phyloP scores from a whole-genome alignment of 2,797 vertebrate species.

The Peromyscus attwateri region DNA sequence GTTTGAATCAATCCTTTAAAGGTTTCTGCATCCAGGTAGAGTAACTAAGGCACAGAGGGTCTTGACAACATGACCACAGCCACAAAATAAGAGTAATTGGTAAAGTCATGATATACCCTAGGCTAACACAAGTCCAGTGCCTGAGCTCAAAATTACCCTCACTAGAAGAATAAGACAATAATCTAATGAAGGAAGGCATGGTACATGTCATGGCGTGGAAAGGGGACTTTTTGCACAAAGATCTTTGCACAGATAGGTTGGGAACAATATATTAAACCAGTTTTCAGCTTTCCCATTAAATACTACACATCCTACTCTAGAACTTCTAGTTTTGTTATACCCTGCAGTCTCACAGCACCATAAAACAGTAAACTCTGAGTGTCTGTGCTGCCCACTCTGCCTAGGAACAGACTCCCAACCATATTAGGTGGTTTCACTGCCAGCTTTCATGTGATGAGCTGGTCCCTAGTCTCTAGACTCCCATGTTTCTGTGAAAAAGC shows the following conservation, averaged over 20 bases:
- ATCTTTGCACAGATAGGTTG: neutral
- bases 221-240: neutral
- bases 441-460: neutral
- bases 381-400: neutral
- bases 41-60: neutral
- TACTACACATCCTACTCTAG: neutral
- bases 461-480: neutral
- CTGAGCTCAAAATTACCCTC: neutral
- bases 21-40: neutral
- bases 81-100: neutral
- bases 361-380: neutral
- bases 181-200: neutral
- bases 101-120: neutral
- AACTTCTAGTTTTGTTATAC: neutral
- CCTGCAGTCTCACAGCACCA: neutral
- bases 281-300: neutral
- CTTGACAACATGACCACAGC: neutral
- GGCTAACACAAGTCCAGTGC: neutral
- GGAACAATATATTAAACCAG: neutral
- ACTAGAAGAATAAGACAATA: neutral
- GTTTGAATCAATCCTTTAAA: conserved; percentile 2
- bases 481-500: conserved; percentile 45
- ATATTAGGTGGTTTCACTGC: neutral
- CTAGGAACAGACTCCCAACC: accelerated
- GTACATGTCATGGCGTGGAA: accelerated